Evolutionary conservation across 2,797 vertebrate genomes (phyloP), one percentile per base, ranked within the genome.

Genomic region (Chrysolophus pictus): DNA sequence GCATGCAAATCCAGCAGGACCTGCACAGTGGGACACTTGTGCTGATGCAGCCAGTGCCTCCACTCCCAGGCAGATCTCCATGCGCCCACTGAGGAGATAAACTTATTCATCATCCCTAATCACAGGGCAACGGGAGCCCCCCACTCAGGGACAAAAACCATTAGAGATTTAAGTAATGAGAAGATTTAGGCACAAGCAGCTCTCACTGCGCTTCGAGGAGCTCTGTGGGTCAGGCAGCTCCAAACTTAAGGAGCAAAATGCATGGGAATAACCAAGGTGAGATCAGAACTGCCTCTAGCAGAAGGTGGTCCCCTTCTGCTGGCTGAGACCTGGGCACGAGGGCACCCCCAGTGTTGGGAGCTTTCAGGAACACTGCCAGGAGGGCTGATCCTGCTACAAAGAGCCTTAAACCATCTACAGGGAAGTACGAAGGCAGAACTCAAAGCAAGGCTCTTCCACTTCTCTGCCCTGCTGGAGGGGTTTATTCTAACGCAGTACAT

Each of bases 271-370:
- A 8, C 41, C 12, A 0, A 9, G 41, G 47, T 76, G 10, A 41
- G 58, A 53, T 0, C 0, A 0, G 31, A 47, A 78, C 28, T 0
- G 0, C 14, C 51, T 49, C 64, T 26, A 29, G 1, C 3, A 9
- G 60, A 39, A 65, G 56, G 28, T 67, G 31, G 55, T 81, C 5
- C 26, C 6, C 68, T 64, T 65, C 59, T 53, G 19, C 49, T 71
- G 35, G 17, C 49, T 4, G 4, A 77, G 67, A 23, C 39, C 44
- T n/a, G 1, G 3, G 10, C 3, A 7, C 15, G 33, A 63, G 10
- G 29, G 39, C 18, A 5, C 8, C 56, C 23, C 42, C 64, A 22
- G 23, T 15, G 60, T 39, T 69, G 35, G 58, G 12, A 16, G 37
- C 17, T 41, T 11, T 6, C 9, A 14, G 10, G 9, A 29, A 22